phyloP scores from a whole-genome alignment of 1,140 invertebrate genomes.

The Anastatus disparis region DNA sequence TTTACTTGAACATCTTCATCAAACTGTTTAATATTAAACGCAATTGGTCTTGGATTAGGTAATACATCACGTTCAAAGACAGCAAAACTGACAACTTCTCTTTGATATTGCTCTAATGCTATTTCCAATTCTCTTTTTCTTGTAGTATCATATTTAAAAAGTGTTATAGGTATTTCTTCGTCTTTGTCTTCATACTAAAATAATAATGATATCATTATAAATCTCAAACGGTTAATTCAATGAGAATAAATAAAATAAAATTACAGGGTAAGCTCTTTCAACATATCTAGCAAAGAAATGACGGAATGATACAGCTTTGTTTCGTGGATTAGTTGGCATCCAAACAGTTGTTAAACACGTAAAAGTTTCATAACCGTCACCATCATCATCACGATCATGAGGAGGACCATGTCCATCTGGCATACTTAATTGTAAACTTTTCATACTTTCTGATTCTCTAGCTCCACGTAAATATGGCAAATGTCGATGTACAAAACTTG shows the following conservation, averaged over 20 bases:
- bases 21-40: constrained; percentile 57
- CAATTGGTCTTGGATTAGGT: constrained; percentile 59
- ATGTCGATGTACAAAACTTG: constrained; percentile 18
- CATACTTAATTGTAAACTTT: too few species aligned
- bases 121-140: constrained; percentile 59
- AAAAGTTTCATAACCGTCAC: background rate
- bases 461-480: background rate
- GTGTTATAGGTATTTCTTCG: constrained; percentile 53
- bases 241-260: background rate
- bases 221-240: background rate
- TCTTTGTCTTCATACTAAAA: constrained; percentile 62
- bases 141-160: constrained; percentile 64
- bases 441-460: background rate
- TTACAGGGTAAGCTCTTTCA: constrained; percentile 57
- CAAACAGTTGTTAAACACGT: constrained; percentile 46
- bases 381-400: too few species aligned
- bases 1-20: constrained; percentile 54
- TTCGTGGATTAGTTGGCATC: constrained; percentile 60
- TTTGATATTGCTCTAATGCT: constrained; percentile 56
- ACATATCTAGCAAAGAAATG: constrained; percentile 58
- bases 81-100: constrained; percentile 60
- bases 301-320: constrained; percentile 55
- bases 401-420: too few species aligned
- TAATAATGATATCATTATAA: constrained; percentile 10
- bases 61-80: constrained; percentile 63